Evolutionary conservation across 1,140 invertebrate genomes (phyloP).

Genomic region (Pseudomyrmex flavicornis): DNA sequence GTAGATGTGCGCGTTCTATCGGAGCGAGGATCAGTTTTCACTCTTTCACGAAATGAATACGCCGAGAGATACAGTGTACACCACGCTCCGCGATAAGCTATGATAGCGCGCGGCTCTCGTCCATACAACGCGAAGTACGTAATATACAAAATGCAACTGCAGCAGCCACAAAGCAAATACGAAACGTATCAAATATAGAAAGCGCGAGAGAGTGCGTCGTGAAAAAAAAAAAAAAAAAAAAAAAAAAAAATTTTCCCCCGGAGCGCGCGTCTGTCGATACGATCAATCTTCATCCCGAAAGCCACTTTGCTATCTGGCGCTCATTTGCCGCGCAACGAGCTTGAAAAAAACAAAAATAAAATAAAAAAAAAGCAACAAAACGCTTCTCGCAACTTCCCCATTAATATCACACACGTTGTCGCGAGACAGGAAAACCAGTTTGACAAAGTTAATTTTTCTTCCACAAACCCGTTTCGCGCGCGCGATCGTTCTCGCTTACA

Average conservation of each 20-base stretch:
- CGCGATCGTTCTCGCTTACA: constrained; percentile 1
- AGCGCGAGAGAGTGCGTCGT: not conserved
- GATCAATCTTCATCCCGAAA: constrained; percentile 17
- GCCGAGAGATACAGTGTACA: not conserved
- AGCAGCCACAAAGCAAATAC: not conserved
- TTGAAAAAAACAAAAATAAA: not conserved
- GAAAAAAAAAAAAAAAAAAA: not conserved
- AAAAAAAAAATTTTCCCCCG: too few species aligned
- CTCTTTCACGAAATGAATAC: constrained; percentile 40
- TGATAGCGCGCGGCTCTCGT: constrained; percentile 6
- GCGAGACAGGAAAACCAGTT: not conserved
- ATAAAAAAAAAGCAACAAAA: too few species aligned
- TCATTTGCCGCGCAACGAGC: not conserved
- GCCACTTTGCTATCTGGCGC: not conserved
- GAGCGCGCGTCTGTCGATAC: constrained; percentile 1
- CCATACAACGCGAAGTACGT: not conserved
- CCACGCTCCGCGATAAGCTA: constrained; percentile 19
- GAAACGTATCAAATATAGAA: not conserved
- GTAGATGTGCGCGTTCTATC: constrained; percentile 26
- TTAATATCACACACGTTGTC: constrained; percentile 2
- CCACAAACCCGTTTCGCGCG: not conserved
- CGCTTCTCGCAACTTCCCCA: not conserved
- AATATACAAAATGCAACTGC: constrained; percentile 23
- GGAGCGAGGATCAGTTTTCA: constrained; percentile 39
- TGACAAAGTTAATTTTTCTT: constrained; percentile 30